Evolutionary conservation across 2,113 vertebrate genomes (phyloP).

Genomic region (Zeus faber): DNA sequence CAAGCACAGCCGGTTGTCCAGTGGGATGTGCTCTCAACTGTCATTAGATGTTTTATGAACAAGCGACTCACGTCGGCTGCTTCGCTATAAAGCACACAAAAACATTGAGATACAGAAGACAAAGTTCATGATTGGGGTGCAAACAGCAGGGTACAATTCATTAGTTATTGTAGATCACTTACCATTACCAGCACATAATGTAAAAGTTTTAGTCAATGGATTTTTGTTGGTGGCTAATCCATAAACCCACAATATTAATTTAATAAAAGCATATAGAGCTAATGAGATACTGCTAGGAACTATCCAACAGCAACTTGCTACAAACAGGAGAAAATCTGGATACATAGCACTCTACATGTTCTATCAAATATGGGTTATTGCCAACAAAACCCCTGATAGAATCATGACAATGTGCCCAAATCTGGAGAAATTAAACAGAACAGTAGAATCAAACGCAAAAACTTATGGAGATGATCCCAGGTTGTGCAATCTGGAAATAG

Average conservation of each 20-base stretch:
- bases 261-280: conserved; percentile 33
- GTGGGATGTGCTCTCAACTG: conserved; percentile 99
- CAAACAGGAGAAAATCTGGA: conserved; percentile 28
- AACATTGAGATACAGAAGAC: conserved; percentile 99
- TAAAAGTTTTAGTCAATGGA: conserved; percentile 50
- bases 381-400: conserved; percentile 87
- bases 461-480: conserved; percentile 65
- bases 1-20: conserved; percentile 99
- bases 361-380: conserved; percentile 27
- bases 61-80: conserved; percentile 99
- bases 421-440: conserved; percentile 73
- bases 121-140: conserved; percentile 98
- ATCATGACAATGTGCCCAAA: conserved; percentile 82
- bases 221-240: conserved; percentile 57
- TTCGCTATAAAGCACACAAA: conserved; percentile 99
- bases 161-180: conserved; percentile 88
- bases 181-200: conserved; percentile 80
- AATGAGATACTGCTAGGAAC: conserved; percentile 30
- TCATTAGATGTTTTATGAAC: conserved; percentile 99
- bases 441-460: conserved; percentile 39
- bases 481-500: conserved; percentile 74
- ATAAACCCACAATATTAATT: conserved; percentile 41
- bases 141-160: conserved; percentile 96
- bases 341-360: conserved; percentile 30
- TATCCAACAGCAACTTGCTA: conserved; percentile 32